Percentiles rank a stretch among this genome's conserved stretches.
phyloP scores from a whole-genome alignment of 2,888 invertebrate species.

The Aromia moschata region DNA sequence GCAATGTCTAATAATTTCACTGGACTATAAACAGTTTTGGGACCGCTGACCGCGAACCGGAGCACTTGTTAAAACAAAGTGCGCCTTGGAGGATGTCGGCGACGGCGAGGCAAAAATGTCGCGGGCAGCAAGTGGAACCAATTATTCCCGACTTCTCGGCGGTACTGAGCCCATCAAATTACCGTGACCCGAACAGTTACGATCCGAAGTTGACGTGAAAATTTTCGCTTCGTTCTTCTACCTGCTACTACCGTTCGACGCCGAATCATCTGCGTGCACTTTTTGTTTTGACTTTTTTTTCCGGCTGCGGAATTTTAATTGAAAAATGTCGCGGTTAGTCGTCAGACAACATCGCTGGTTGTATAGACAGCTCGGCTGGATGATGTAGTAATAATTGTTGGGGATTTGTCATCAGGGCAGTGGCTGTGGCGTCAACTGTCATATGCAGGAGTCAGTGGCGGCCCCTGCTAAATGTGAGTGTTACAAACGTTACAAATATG shows the following conservation, averaged over 20 bases:
- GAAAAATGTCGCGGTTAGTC: constrained; percentile 2
- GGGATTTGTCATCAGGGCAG: background rate
- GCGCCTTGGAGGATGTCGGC: constrained; percentile 37
- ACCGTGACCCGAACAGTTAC: constrained; percentile 24
- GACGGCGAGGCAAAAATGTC: constrained; percentile 55
- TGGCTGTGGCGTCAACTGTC: background rate
- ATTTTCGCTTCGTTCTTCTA: background rate
- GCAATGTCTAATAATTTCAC: background rate
- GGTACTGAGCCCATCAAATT: constrained; percentile 11
- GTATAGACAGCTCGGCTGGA: background rate
- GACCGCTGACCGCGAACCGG: constrained; percentile 27
- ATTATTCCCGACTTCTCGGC: constrained; percentile 40
- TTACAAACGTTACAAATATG: too few species aligned
- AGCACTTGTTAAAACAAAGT: constrained; percentile 35
- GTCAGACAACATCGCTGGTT: background rate
- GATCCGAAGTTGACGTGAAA: constrained; percentile 1
- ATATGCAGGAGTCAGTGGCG: too few species aligned
- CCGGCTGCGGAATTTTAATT: constrained; percentile 3
- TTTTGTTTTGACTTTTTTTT: constrained; percentile 1
- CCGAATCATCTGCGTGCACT: background rate
- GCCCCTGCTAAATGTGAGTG: too few species aligned
- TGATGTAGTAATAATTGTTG: too few species aligned
- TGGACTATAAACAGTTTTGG: constrained; percentile 9
- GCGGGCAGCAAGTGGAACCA: constrained; percentile 55
- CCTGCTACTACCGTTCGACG: background rate